Base-by-base conservation (phyloP, 2,113 vertebrate genomes). In the Geococcyx californianus region DNA sequence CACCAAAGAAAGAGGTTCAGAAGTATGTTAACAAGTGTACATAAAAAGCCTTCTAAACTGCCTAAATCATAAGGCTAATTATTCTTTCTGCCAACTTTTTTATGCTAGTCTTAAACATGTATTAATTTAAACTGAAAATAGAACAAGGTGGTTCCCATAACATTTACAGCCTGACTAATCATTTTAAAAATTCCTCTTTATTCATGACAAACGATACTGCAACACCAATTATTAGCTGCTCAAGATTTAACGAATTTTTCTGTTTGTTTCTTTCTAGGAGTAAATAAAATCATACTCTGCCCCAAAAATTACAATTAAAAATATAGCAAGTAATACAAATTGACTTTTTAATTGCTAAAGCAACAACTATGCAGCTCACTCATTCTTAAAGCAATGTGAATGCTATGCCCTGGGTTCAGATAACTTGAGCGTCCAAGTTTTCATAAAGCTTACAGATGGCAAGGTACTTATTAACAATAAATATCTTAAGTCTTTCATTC, bases 101-200 rank as follows among this genome's bases (percentile, higher is more conserved):
- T 79, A 87, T 0, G 0, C 16, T 38, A 55, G 34, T 51, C 47
- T 64, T 76, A 51, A 18, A 81, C 11, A 34, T 15, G 7, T 31
- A 85, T 60, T 84, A 80, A 73, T 63, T 79, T 85, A 51, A 92
- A 83, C 15, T 36, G 34, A 42, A 63, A 77, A 84, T 0, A 54
- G 29, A 23, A 80, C 15, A 59, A 73, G 33, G 23, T 7, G 3
- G 21, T 40, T 52, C 38, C 36, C 31, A 38, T 14, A 58, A 16
- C 34, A 55, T 58, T 55, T 77, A 59, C 33, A 77, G 36, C 10
- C 51, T 77, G 23, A 74, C 38, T 80, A 76, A 16, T 54, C 21
- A 92, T 77, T 67, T 90, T 45, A 90, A 86, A 31, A 17, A 68
- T 33, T 58, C 34, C 24, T 84, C 40, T 56, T 64, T 49, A 54